A percentile compares a stretch with the other conserved stretches of the same genome.
Conservation (phyloP, 2,113 vertebrate genomes). For the Pseudopipra pipra region DNA sequence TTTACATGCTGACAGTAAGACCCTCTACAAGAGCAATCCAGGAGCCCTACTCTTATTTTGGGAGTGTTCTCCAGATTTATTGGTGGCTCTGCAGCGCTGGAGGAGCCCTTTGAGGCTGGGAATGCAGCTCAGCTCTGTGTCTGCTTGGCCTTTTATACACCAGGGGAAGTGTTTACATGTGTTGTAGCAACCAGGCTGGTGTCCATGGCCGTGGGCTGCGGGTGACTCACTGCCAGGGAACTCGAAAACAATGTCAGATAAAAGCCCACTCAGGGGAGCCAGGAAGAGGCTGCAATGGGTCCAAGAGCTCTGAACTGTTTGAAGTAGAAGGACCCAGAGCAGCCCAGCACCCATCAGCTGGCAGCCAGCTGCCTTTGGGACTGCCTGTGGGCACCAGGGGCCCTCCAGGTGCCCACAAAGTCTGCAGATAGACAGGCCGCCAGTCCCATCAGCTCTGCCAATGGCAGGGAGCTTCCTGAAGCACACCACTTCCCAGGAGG, state of each 20-base stretch:
- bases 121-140: constrained; percentile 16
- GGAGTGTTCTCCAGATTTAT: neutral
- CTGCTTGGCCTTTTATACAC: constrained; percentile 10
- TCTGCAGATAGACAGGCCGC: neutral
- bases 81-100: neutral
- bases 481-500: neutral
- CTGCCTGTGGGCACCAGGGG: neutral
- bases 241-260: constrained; percentile 3
- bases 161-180: constrained; percentile 62
- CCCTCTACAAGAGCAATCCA: neutral
- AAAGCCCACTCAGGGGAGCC: neutral
- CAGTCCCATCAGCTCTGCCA: neutral
- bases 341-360: neutral
- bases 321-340: neutral
- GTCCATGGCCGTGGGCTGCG: constrained; percentile 5
- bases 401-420: neutral
- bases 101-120: neutral
- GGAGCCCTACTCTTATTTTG: neutral
- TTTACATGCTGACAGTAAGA: neutral
- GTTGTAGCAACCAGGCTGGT: constrained; percentile 66
- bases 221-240: constrained; percentile 61
- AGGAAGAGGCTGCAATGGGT: neutral
- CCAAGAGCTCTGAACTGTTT: neutral
- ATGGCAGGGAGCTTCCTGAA: neutral
- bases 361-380: neutral